Evolutionary conservation across 2,113 vertebrate genomes (phyloP).

Genomic region (Carassius auratus): DNA sequence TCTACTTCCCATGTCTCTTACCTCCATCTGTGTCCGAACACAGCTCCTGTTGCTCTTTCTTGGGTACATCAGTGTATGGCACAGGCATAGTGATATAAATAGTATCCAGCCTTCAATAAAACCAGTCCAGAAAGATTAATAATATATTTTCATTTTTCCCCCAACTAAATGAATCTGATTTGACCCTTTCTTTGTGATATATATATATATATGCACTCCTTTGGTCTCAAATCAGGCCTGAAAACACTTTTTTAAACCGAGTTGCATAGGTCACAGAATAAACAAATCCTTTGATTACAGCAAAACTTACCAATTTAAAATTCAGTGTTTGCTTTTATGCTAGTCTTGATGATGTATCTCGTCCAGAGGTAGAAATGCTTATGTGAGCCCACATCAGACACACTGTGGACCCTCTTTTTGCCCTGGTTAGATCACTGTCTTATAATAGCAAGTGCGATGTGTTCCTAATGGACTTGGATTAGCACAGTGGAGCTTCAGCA

Average conservation of each 20-base stretch:
- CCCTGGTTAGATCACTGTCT: constrained; percentile 52
- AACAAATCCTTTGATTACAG: background rate
- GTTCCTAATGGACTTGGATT: constrained; percentile 43
- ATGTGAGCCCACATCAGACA: constrained; percentile 22
- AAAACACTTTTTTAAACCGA: constrained; percentile 9
- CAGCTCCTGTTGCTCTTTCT: constrained; percentile 29
- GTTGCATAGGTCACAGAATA: background rate
- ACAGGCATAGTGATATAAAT: constrained; percentile 47
- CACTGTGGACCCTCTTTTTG: constrained; percentile 6
- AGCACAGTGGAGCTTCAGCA: constrained; percentile 22
- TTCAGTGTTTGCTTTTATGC: background rate
- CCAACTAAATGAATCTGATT: background rate
- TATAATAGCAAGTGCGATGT: constrained; percentile 49
- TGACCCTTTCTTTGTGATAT: background rate
- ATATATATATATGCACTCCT: background rate
- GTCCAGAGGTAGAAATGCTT: constrained; percentile 14
- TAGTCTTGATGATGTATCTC: background rate
- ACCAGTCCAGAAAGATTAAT: constrained; percentile 8
- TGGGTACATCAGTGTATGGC: constrained; percentile 8
- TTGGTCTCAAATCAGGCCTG: background rate
- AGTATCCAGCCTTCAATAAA: background rate
- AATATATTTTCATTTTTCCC: background rate
- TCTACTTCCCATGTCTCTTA: constrained; percentile 39
- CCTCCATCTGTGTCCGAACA: constrained; percentile 49
- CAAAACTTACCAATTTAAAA: constrained; percentile 47